Evolutionary conservation across 2,888 invertebrate genomes (phyloP).

Genomic region (Bugula neritina): DNA sequence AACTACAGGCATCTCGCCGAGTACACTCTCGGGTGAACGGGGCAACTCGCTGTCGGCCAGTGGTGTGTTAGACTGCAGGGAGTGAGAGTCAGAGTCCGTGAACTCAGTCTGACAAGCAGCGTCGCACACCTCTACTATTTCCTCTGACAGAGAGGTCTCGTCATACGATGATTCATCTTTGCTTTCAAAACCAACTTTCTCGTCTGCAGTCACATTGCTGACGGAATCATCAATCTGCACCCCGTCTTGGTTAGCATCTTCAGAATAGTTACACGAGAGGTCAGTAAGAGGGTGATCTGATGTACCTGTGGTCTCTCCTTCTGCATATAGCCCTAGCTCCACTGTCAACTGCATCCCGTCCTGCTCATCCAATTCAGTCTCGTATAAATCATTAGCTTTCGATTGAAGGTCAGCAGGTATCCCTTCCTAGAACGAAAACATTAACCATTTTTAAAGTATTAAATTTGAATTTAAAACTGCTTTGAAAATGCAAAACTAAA

Average conservation of each 20-base stretch:
- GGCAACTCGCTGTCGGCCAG: neutral
- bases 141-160: slow-evolving; percentile 18
- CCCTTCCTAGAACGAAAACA: neutral
- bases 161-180: slow-evolving; percentile 15
- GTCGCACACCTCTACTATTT: slow-evolving; percentile 19
- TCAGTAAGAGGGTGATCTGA: neutral
- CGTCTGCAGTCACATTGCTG: slow-evolving; percentile 18
- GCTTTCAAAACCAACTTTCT: slow-evolving; percentile 16
- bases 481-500: too few relatives aligned
- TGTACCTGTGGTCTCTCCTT: neutral
- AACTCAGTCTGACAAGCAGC: slow-evolving; percentile 23
- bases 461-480: too few relatives aligned
- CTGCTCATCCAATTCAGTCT: neutral
- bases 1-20: neutral
- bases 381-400: neutral
- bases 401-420: neutral
- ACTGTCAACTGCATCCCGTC: slow-evolving; percentile 16
- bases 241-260: neutral
- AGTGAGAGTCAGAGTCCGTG: slow-evolving; percentile 8
- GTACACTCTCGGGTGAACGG: neutral
- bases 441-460: too few relatives aligned
- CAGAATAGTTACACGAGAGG: neutral
- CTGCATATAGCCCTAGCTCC: neutral
- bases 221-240: slow-evolving; percentile 18
- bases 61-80: slow-evolving; percentile 10